Conservation (phyloP, 2,888 invertebrate genomes). For the Hanleya hanleyi region DNA sequence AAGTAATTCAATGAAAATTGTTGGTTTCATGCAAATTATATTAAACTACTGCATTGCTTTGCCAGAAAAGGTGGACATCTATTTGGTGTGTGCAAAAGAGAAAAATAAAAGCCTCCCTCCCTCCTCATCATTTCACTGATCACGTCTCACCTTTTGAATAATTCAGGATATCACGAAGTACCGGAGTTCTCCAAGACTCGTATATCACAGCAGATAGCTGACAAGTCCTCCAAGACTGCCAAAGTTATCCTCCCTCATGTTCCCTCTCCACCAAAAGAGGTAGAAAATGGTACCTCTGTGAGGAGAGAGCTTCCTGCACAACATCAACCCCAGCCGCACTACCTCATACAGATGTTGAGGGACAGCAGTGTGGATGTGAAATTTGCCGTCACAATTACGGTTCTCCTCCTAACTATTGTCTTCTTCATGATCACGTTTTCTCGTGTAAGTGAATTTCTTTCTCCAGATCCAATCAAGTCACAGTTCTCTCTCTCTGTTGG, state of each 20-base stretch:
- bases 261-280: constrained; percentile 13
- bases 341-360: constrained; percentile 18
- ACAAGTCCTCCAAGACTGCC: constrained; percentile 42
- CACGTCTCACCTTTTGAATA: neutral
- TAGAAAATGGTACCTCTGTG: constrained; percentile 13
- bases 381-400: constrained; percentile 52
- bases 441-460: constrained; percentile 62
- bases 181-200: constrained; percentile 59
- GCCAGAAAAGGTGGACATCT: too few relatives aligned
- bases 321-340: neutral
- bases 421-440: constrained; percentile 53
- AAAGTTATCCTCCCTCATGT: constrained; percentile 38
- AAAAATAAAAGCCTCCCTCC: too few relatives aligned
- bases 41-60: too few relatives aligned
- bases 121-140: neutral
- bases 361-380: constrained; percentile 54
- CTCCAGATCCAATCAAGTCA: too few relatives aligned
- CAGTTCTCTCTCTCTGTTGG: too few relatives aligned
- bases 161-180: constrained; percentile 68
- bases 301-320: constrained; percentile 23
- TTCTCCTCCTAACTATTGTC: constrained; percentile 50
- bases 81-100: too few relatives aligned
- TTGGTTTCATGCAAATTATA: too few relatives aligned
- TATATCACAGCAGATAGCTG: constrained; percentile 60
- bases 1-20: too few relatives aligned